Evolutionary conservation across 1,140 invertebrate species (phyloP), one percentile per base, ranked within the genome.

Genomic region (Spodoptera litura): DNA sequence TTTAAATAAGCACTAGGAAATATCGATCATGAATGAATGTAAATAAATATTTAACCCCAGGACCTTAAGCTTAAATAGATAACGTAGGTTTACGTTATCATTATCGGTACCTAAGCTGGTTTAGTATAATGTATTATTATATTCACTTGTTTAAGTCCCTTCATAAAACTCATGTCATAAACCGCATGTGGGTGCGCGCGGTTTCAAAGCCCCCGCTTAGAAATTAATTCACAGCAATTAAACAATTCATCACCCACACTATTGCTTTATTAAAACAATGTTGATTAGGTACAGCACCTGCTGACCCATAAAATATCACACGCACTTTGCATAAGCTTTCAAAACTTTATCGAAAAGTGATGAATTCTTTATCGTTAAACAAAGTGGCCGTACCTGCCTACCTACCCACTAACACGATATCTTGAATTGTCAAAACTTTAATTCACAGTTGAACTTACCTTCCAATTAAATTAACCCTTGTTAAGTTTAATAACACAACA

Each of bases 31-130:
- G 59, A 13, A 38, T 38, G 25, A 38, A 44, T 62, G 12, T n/a
- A 62, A 62, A 62, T 62, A 62, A 44, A 62, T n/a, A 62, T 62
- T 62, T 62, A 62, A 62, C 59, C 11, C 4, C 64, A 52, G 51
- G 44, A 70, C 49, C 12, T 70, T 53, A 70, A 70, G 49, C 66
- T 70, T 52, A n/a, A 70, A 53, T 70, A 52, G 66, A 70, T 70
- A 70, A 52, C 15, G 25, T 31, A 25, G 66, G 49, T 70, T 70
- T 70, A 70, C 49, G 44, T 70, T 70, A 53, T 68, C 66, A 70
- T 12, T 53, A 70, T 70, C 49, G 66, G 66, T 70, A 20, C 20
- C 20, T 20, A 70, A 70, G 66, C 66, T 70, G 20, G 49, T 10
- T 52, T 31, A 31, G 25, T 53, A 27, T 53, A 70, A 52, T 53